A percentile compares a stretch with the other conserved stretches of the same genome.
Conservation (phyloP, 2,888 invertebrate species). For the Agelastica alni region DNA sequence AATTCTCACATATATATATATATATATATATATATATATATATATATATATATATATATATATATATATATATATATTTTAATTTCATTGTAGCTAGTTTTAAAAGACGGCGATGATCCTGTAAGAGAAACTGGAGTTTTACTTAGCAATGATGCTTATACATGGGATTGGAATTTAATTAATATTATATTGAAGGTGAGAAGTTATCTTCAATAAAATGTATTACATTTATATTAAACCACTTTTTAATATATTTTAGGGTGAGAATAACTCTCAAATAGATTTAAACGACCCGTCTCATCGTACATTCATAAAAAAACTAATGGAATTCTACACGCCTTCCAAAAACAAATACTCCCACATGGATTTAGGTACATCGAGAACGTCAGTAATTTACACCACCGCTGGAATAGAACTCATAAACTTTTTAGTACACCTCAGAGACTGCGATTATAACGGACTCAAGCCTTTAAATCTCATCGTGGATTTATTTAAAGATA, state of each 20-base stretch:
- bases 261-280: constrained; percentile 47
- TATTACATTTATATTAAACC: neutral
- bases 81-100: constrained; percentile 46
- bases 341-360: constrained; percentile 86
- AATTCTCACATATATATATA: too few relatives aligned
- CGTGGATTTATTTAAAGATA: constrained; percentile 79
- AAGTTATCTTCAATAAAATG: neutral
- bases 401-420: constrained; percentile 74
- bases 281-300: constrained; percentile 68
- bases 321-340: constrained; percentile 85
- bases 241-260: constrained; percentile 26
- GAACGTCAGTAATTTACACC: constrained; percentile 66
- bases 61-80: too few relatives aligned
- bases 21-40: too few relatives aligned
- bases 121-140: constrained; percentile 84
- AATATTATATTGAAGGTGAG: constrained; percentile 76
- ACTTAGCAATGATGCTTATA: constrained; percentile 75
- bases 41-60: too few relatives aligned
- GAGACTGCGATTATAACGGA: constrained; percentile 43
- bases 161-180: constrained; percentile 95
- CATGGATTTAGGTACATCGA: constrained; percentile 69
- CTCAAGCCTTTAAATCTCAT: constrained; percentile 60
- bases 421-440: constrained; percentile 65
- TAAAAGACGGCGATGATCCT: constrained; percentile 60
- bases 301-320: constrained; percentile 70